A percentile compares a stretch with the other conserved stretches of the same genome.
Evolutionary conservation across 1,140 invertebrate species (phyloP).

Genomic region (Sitobion miscanthi): DNA sequence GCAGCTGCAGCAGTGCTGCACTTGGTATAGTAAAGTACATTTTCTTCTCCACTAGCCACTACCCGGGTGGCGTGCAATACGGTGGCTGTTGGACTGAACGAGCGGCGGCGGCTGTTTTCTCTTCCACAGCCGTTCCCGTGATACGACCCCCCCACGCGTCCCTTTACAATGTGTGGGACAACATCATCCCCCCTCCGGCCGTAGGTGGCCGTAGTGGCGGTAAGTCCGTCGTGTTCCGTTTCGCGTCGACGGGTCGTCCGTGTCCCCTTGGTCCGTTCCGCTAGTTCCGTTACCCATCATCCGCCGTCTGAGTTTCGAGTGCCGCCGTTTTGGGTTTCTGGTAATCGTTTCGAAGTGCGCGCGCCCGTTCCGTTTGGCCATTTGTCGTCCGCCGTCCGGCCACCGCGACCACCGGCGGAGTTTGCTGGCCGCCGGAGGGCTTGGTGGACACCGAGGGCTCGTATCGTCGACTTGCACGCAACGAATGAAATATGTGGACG

Average conservation of each 20-base stretch:
- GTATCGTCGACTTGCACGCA: background rate
- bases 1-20: too few relatives aligned
- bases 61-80: background rate
- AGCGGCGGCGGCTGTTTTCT: background rate
- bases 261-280: background rate
- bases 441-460: background rate
- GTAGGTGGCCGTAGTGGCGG: background rate
- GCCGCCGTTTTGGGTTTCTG: background rate
- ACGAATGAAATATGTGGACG: background rate
- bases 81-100: background rate
- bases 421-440: background rate
- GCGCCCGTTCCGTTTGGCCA: background rate
- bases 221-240: constrained; percentile 29
- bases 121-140: background rate
- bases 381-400: background rate
- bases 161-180: background rate
- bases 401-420: background rate
- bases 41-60: background rate
- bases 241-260: constrained; percentile 30
- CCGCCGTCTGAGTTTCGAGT: background rate
- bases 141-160: constrained; percentile 30
- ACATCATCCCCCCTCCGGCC: background rate
- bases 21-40: background rate
- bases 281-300: background rate
- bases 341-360: background rate